phyloP scores from a whole-genome alignment of 2,888 invertebrate genomes.

The Drosophila subsilvestris region DNA sequence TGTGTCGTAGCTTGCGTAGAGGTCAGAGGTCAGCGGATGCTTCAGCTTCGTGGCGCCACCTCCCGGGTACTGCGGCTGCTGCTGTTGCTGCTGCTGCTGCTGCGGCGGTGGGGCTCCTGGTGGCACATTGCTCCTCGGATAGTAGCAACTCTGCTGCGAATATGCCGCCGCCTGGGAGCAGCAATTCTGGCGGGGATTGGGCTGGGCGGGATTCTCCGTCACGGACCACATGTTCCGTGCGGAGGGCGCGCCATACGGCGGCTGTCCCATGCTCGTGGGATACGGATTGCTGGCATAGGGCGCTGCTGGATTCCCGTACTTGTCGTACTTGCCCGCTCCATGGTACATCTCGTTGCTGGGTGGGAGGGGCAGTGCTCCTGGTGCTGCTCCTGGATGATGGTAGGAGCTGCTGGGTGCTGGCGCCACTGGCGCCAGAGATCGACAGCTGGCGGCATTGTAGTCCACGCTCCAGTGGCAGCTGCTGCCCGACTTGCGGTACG shows the following conservation, averaged over 20 bases:
- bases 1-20: slow-evolving; percentile 59
- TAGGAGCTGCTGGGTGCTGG: slow-evolving; percentile 42
- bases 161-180: slow-evolving; percentile 72
- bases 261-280: slow-evolving; percentile 29
- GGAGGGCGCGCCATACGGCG: slow-evolving; percentile 1
- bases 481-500: slow-evolving; percentile 65
- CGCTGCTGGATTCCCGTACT: slow-evolving; percentile 52
- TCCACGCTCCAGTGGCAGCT: slow-evolving; percentile 75
- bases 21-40: slow-evolving; percentile 69
- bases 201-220: slow-evolving; percentile 39
- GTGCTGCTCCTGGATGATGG: slow-evolving; percentile 43
- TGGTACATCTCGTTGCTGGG: slow-evolving; percentile 52
- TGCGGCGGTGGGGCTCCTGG: background rate
- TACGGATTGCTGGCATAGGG: slow-evolving; percentile 57
- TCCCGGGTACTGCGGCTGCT: slow-evolving; percentile 41
- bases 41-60: slow-evolving; percentile 64
- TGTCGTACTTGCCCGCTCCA: slow-evolving; percentile 69
- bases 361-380: background rate
- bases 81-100: background rate
- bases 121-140: slow-evolving; percentile 56
- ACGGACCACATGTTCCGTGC: slow-evolving; percentile 67
- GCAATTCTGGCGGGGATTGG: slow-evolving; percentile 70
- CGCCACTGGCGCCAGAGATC: slow-evolving; percentile 52
- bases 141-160: slow-evolving; percentile 76
- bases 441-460: slow-evolving; percentile 66